A percentile compares a stretch with the other conserved stretches of the same genome.
These are phyloP conservation scores for Corbicula japonica DNA, from an alignment of 2,888 invertebrate species.

Conservation along the genomic window DNA sequence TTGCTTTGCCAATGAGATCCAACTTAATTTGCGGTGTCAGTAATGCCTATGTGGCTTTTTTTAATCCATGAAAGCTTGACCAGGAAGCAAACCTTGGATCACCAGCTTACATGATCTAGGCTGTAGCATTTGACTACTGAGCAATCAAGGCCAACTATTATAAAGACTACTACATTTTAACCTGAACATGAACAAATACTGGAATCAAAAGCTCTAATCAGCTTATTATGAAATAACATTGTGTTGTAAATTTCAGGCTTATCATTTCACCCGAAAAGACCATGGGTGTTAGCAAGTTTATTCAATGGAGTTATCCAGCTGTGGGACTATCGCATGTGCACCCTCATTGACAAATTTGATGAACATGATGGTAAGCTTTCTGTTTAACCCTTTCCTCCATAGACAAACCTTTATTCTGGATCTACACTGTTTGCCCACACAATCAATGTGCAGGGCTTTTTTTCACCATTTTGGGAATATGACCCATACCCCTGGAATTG, in stretches of 20 bases:
- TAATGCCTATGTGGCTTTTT: too few relatives aligned
- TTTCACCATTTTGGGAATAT: too few relatives aligned
- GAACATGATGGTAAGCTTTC: constrained; percentile 94
- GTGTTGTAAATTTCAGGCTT: constrained; percentile 88
- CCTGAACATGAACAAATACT: neutral
- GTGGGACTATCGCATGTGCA: constrained; percentile 99
- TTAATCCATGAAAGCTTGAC: neutral
- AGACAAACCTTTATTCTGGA: too few relatives aligned
- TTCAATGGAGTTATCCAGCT: constrained; percentile 99
- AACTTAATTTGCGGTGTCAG: too few relatives aligned
- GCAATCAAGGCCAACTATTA: too few relatives aligned
- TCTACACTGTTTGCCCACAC: too few relatives aligned
- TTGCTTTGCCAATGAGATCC: too few relatives aligned
- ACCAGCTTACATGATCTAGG: neutral
- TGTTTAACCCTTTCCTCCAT: constrained; percentile 59
- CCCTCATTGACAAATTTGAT: constrained; percentile 99
- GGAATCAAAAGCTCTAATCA: neutral
- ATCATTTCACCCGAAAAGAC: constrained; percentile 98
- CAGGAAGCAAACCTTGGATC: neutral
- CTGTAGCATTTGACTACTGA: too few relatives aligned
- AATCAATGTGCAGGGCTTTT: too few relatives aligned
- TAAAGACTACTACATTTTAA: neutral
- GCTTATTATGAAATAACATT: neutral
- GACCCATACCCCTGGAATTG: too few relatives aligned
- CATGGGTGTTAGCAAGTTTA: constrained; percentile 97